Evolutionary conservation across 2,797 vertebrate species (phyloP), one percentile per base, ranked within the genome.

Genomic region (Alcedo atthis): DNA sequence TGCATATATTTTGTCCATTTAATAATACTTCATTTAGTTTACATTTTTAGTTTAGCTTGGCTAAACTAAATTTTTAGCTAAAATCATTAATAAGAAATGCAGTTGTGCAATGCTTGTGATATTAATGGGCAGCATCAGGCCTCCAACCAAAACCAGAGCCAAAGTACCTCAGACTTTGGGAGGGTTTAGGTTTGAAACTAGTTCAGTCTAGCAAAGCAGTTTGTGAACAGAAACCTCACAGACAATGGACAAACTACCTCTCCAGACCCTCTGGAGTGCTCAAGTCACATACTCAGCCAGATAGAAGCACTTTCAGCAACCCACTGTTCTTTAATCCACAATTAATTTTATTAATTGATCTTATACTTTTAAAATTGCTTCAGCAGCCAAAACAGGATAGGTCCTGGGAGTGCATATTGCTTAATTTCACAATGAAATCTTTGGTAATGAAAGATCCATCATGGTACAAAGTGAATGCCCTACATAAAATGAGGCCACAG

Each of bases 361-460:
- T 74, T 67, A 74, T 15, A 83, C 32, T 84, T 79, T 78, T 43
- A 81, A 96, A 94, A 92, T 35, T 80, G 55, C 81, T 69, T 94
- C 40, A 87, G 22, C 62, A 93, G 83, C 62, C 73, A 76, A 63
- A 87, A 95, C 37, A 58, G 49, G 32, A 71, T 67, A 49, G 73
- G 33, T 81, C 94, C 83, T 93, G 66, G 68, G 53, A 82, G 49
- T 49, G 8, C 48, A 59, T 11, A 74, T 66, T 59, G 51, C 71
- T 92, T 74, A 87, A 81, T 77, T 95, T 90, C 81, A 73, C 59
- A 69, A 54, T 5, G 42, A 91, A 93, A 81, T 75, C 59, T 89
- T 80, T 63, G 82, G 28, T 83, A 92, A 93, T 79, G 95, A 95
- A 96, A 79, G 55, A 92, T 95, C 93, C 61, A 96, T 93, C 94